Conservation (phyloP, 1,140 invertebrate species). For the Helicorthomorpha holstii region DNA sequence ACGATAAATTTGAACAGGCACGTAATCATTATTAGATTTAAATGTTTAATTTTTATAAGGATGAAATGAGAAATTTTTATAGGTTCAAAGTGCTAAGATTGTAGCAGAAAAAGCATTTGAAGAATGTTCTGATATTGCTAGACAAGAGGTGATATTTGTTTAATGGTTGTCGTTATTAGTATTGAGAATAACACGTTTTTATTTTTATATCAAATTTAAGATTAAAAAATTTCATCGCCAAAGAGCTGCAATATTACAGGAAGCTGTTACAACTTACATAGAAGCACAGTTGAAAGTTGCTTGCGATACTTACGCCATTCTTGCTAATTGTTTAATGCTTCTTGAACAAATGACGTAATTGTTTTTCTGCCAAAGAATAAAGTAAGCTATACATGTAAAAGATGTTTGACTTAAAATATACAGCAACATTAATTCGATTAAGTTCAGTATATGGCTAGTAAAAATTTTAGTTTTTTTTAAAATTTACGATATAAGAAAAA, state of each 20-base stretch:
- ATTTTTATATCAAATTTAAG: slow-evolving; percentile 8
- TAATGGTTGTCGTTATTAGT: not conserved
- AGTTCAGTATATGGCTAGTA: too few species aligned
- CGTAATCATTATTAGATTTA: too few species aligned
- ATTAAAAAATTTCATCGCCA: slow-evolving; percentile 16
- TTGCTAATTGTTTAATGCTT: not conserved
- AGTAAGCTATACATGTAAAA: too few species aligned
- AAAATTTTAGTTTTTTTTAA: too few species aligned
- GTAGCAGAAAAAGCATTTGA: slow-evolving; percentile 17
- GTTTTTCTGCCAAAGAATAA: too few species aligned
- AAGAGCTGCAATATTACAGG: slow-evolving; percentile 10
- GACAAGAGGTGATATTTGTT: slow-evolving; percentile 10
- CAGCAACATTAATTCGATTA: too few species aligned
- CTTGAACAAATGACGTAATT: too few species aligned
- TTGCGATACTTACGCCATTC: not conserved
- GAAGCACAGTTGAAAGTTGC: slow-evolving; percentile 13
- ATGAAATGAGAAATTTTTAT: too few species aligned
- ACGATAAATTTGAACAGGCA: slow-evolving; percentile 9
- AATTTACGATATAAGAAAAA: too few species aligned
- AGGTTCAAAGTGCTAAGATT: slow-evolving; percentile 15
- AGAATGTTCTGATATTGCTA: slow-evolving; percentile 15
- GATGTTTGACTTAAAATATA: too few species aligned
- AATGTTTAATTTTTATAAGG: too few species aligned
- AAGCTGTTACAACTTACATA: slow-evolving; percentile 12
- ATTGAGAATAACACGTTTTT: too few species aligned